These are phyloP conservation scores for Pantala flavescens DNA, from an alignment of 1,140 invertebrate genomes.

Conservation along the genomic window DNA sequence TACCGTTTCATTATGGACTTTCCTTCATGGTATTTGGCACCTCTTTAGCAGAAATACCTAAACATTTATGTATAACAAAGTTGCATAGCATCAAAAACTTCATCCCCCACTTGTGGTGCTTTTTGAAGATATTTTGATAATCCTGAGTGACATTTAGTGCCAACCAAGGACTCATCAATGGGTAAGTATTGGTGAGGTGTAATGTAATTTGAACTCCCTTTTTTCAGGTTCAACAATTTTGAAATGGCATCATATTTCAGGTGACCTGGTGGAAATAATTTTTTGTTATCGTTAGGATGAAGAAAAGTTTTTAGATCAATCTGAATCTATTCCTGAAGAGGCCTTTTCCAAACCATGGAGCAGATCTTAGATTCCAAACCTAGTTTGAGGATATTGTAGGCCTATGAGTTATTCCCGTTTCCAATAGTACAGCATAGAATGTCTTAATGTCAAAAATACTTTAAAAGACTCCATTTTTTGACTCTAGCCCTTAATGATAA, in stretches of 20 bases:
- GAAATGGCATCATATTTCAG: conserved; percentile 25
- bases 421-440: conserved; percentile 24
- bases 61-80: conserved; percentile 25
- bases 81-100: conserved; percentile 28
- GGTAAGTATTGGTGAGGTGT: conserved; percentile 25
- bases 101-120: conserved; percentile 26
- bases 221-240: conserved; percentile 28
- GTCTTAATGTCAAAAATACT: too few species aligned
- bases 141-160: conserved; percentile 22
- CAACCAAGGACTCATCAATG: conserved; percentile 26
- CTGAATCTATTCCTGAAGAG: conserved; percentile 26
- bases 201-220: conserved; percentile 25
- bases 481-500: background rate
- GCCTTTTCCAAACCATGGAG: conserved; percentile 29
- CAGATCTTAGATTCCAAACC: conserved; percentile 23
- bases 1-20: conserved; percentile 20
- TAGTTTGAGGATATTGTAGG: conserved; percentile 26
- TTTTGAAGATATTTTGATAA: conserved; percentile 29
- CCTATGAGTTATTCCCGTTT: conserved; percentile 26
- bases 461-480: too few species aligned
- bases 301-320: conserved; percentile 22
- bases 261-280: conserved; percentile 20
- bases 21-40: conserved; percentile 21
- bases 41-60: conserved; percentile 23
- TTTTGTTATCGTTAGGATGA: conserved; percentile 22